Evolutionary conservation across 2,113 vertebrate species (phyloP).

Genomic region (Tetraodon nigroviridis): DNA sequence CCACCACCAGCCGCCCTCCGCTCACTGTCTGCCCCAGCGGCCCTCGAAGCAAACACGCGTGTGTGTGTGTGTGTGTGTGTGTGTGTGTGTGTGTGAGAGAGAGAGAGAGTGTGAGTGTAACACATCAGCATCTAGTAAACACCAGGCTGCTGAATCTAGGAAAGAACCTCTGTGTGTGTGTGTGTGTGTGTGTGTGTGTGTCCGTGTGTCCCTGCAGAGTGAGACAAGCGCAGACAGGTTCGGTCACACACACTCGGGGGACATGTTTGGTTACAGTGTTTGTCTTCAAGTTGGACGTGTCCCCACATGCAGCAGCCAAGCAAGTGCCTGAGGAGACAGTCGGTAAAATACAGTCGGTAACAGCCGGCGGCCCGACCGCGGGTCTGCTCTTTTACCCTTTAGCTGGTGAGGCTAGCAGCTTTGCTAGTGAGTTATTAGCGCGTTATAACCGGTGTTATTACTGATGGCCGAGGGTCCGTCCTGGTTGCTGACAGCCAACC

Average conservation of each 20-base stretch:
- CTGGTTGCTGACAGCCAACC: no score
- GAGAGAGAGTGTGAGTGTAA: slow-evolving; percentile 50
- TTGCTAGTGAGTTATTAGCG: no score
- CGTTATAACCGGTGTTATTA: no score
- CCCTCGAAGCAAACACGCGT: no score
- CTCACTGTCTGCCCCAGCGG: no score
- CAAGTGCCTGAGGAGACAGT: neutral
- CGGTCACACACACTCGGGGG: slow-evolving; percentile 47
- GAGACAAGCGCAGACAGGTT: slow-evolving; percentile 70
- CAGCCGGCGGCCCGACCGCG: no score
- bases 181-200: slow-evolving; percentile 1
- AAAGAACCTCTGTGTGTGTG: no score
- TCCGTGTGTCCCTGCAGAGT: slow-evolving; percentile 47
- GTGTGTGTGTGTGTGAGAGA: slow-evolving; percentile 47
- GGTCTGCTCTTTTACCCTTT: no score
- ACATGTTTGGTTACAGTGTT: slow-evolving; percentile 46
- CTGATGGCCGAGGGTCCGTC: no score
- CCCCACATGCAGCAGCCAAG: slow-evolving; percentile 47
- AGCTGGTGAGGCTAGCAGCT: no score
- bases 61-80: slow-evolving; percentile 1
- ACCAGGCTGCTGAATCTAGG: no score
- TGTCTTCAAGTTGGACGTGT: slow-evolving; percentile 33
- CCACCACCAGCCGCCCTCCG: neutral
- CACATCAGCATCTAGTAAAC: no score
- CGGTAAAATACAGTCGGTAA: neutral